Conservation (phyloP, 1,140 invertebrate species). For the Drosophila asahinai region DNA sequence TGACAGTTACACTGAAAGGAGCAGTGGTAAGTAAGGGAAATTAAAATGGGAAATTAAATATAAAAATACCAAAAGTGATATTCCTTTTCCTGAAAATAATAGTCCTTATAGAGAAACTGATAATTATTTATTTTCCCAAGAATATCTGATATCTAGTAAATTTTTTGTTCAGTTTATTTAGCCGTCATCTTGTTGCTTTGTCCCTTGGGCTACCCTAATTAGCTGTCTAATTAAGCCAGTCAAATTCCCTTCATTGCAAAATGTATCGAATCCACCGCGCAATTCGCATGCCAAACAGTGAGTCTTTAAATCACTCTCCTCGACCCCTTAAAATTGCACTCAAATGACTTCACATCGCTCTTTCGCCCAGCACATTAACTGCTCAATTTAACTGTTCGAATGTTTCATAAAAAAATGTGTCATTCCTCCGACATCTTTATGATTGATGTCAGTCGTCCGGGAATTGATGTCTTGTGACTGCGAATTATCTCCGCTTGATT, state of each 20-base stretch:
- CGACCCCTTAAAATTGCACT: not conserved
- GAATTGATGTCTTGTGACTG: constrained; percentile 31
- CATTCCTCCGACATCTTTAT: constrained; percentile 21
- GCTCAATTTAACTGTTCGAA: constrained; percentile 33
- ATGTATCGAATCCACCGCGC: not conserved
- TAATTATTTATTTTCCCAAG: not conserved
- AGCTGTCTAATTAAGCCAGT: constrained; percentile 18
- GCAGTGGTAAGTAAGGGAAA: not conserved
- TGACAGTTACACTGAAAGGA: not conserved
- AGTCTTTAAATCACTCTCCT: constrained; percentile 19
- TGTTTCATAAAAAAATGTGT: constrained; percentile 35
- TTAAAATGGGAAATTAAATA: not conserved
- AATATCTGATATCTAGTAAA: not conserved
- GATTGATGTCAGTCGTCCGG: constrained; percentile 30
- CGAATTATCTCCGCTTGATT: constrained; percentile 37
- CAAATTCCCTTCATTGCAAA: not conserved
- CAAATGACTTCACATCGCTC: constrained; percentile 7
- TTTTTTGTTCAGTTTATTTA: not conserved
- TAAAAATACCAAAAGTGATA: too few relatives aligned
- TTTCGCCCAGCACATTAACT: constrained; percentile 20
- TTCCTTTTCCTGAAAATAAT: not conserved
- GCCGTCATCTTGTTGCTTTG: not conserved
- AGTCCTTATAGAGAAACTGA: not conserved
- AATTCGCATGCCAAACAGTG: not conserved
- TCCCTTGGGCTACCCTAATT: constrained; percentile 20